Conservation (phyloP, 2,888 invertebrate genomes). For the Elegia similella region DNA sequence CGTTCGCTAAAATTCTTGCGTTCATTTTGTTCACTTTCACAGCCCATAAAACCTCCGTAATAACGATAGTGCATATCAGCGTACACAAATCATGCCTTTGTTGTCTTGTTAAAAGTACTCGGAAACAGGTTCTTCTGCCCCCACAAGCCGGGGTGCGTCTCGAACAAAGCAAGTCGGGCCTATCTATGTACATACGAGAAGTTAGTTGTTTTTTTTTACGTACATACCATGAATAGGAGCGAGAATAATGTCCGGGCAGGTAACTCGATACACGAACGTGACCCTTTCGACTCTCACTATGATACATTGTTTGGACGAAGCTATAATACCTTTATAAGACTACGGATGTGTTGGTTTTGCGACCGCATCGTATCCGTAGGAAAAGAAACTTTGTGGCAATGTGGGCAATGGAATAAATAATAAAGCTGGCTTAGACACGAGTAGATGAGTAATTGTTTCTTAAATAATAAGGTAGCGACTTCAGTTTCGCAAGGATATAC, state of each 20-base stretch:
- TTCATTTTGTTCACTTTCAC: conserved; percentile 20
- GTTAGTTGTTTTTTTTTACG: conserved; percentile 51
- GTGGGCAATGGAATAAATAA: background rate
- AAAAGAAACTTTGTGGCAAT: background rate
- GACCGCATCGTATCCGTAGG: conserved; percentile 32
- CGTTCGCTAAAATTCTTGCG: conserved; percentile 4
- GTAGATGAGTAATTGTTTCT: background rate
- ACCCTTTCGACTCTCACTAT: conserved; percentile 43
- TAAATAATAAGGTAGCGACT: background rate
- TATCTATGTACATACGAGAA: conserved; percentile 40
- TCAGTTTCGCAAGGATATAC: conserved; percentile 1
- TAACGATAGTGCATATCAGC: conserved; percentile 31
- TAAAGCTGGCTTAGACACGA: background rate
- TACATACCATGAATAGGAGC: conserved; percentile 48
- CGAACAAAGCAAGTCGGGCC: conserved; percentile 51
- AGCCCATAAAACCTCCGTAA: conserved; percentile 26
- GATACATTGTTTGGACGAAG: conserved; percentile 43
- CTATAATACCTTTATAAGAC: conserved; percentile 47
- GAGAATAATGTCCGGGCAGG: conserved; percentile 53
- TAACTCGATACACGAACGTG: conserved; percentile 57
- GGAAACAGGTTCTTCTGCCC: conserved; percentile 59
- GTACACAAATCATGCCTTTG: conserved; percentile 44
- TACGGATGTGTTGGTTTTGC: conserved; percentile 28
- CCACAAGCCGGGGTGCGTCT: conserved; percentile 46
- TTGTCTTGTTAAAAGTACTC: conserved; percentile 44